phyloP scores from a whole-genome alignment of 2,113 vertebrate genomes.

The Pongo pygmaeus region DNA sequence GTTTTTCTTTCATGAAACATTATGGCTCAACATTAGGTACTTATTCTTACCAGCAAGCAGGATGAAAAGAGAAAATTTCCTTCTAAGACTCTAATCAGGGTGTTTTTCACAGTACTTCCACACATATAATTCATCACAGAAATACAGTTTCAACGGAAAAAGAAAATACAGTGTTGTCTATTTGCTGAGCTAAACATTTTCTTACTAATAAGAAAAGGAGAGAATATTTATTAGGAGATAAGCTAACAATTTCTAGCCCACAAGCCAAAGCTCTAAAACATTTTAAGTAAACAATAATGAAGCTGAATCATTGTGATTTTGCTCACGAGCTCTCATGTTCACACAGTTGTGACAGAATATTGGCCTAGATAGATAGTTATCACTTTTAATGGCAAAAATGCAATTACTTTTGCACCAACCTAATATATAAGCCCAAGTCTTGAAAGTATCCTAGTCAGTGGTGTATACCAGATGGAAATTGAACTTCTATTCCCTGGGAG shows the following conservation, averaged over 20 bases:
- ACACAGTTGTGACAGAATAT: background rate
- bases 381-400: too few relatives aligned
- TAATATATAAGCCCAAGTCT: background rate
- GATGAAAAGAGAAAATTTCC: background rate
- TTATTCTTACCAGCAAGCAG: background rate
- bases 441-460: background rate
- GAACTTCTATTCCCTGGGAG: background rate
- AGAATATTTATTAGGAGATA: background rate
- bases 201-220: background rate
- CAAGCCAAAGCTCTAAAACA: background rate
- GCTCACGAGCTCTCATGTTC: background rate
- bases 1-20: background rate
- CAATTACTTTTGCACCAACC: too few relatives aligned
- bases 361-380: rapidly evolving
- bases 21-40: background rate
- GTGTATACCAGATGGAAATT: background rate
- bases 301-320: background rate
- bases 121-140: background rate
- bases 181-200: background rate
- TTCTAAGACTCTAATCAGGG: background rate
- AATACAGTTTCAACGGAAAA: background rate
- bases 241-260: background rate
- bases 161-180: background rate
- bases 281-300: background rate
- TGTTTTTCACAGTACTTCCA: background rate